A percentile compares a stretch with the other conserved stretches of the same genome.
Evolutionary conservation across 2,797 vertebrate genomes (phyloP).

Genomic region (Chloroceryle inda): DNA sequence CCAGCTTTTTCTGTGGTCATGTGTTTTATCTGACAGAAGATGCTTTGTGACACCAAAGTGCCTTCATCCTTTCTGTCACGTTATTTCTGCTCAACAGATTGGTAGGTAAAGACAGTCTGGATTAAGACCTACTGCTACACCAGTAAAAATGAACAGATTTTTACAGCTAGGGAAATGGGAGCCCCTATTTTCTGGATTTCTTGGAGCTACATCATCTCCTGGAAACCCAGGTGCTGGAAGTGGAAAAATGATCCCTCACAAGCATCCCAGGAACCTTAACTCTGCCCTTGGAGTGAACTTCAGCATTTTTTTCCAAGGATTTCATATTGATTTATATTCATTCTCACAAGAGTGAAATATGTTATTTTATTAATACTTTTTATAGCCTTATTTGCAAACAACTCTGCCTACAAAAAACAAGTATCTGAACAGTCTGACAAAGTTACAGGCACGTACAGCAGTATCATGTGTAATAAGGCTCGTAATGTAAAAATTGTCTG

Average conservation of each 20-base stretch:
- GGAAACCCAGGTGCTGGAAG: background rate
- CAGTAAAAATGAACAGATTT: background rate
- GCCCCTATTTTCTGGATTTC: background rate
- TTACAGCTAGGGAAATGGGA: background rate
- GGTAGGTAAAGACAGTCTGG: background rate
- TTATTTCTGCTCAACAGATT: background rate
- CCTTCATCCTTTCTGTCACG: background rate
- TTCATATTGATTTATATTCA: background rate
- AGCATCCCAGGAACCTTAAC: background rate
- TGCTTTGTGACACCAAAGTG: background rate
- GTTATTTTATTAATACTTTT: background rate
- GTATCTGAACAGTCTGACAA: background rate
- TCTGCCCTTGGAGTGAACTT: background rate
- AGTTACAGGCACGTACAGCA: background rate
- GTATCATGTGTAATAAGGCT: background rate
- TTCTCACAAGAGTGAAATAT: background rate
- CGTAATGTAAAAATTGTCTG: background rate
- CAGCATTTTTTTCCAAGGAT: background rate
- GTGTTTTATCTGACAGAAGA: background rate
- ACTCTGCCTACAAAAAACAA: background rate
- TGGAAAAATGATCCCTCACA: background rate
- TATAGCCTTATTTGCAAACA: background rate
- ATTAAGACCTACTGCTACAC: background rate
- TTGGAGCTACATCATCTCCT: background rate
- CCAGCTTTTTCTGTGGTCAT: background rate